Conservation (phyloP, 2,888 invertebrate species). For the Pristionchus mayeri region DNA sequence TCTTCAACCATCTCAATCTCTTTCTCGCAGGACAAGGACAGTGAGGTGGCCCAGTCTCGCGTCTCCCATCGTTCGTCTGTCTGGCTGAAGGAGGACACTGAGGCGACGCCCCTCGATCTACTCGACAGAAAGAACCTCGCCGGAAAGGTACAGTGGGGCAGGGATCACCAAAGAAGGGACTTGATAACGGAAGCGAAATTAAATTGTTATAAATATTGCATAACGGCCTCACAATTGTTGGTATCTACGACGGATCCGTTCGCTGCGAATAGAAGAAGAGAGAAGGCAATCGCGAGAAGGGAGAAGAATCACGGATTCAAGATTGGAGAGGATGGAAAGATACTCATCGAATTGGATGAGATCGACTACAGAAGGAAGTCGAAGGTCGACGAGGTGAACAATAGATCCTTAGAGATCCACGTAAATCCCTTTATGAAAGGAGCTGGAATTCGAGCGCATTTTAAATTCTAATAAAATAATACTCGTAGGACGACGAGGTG, state of each 20-base stretch:
- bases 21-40: slow-evolving; percentile 44
- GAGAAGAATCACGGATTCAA: slow-evolving; percentile 64
- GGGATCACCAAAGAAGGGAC: neutral
- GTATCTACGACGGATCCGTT: slow-evolving; percentile 64
- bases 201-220: neutral
- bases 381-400: slow-evolving; percentile 40
- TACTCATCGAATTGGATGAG: slow-evolving; percentile 63
- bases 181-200: neutral
- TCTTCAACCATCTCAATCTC: too few species aligned
- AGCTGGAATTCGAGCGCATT: too few species aligned
- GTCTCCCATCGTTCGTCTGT: slow-evolving; percentile 53
- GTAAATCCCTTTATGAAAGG: too few species aligned
- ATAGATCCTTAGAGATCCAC: too few species aligned
- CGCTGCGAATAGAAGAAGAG: slow-evolving; percentile 55
- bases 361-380: slow-evolving; percentile 20
- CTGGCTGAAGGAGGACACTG: slow-evolving; percentile 68
- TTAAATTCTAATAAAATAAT: too few species aligned
- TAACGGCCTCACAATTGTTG: slow-evolving; percentile 25
- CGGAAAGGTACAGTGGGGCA: slow-evolving; percentile 54
- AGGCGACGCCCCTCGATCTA: slow-evolving; percentile 66
- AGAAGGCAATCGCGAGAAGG: slow-evolving; percentile 44
- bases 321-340: slow-evolving; percentile 66
- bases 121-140: slow-evolving; percentile 65
- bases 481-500: slow-evolving; percentile 56
- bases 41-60: slow-evolving; percentile 42